Percentiles rank a stretch among this genome's conserved stretches.
Conservation (phyloP, 2,113 vertebrate genomes). For the Plecturocebus donacophilus region DNA sequence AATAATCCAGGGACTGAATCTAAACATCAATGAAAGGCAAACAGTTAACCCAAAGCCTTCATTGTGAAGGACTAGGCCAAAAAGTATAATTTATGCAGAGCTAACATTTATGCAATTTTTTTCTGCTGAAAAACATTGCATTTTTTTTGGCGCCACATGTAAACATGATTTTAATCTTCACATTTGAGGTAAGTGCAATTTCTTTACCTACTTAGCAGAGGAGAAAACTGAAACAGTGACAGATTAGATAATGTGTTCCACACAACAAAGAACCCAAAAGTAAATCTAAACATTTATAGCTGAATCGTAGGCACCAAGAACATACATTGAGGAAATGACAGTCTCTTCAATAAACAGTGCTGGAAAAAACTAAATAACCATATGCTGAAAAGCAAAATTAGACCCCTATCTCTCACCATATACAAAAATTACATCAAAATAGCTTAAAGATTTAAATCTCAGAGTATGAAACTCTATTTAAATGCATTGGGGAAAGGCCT, state of each 20-base stretch:
- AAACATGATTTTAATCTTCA: neutral
- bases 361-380: neutral
- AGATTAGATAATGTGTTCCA: neutral
- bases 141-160: neutral
- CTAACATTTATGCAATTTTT: neutral
- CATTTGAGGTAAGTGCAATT: neutral
- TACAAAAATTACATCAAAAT: neutral
- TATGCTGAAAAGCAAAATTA: neutral
- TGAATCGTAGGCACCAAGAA: neutral
- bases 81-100: neutral
- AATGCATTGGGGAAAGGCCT: neutral
- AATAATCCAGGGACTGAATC: neutral
- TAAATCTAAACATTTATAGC: neutral
- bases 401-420: neutral
- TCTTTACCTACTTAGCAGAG: neutral
- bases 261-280: neutral
- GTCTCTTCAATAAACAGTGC: neutral
- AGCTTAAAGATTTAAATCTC: neutral
- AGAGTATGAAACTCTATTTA: neutral
- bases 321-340: neutral
- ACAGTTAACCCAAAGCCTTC: neutral
- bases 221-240: neutral
- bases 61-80: neutral
- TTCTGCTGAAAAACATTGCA: neutral
- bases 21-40: neutral